Base-by-base conservation (phyloP, 1,140 invertebrate genomes). In the Apolygus lucorum region DNA sequence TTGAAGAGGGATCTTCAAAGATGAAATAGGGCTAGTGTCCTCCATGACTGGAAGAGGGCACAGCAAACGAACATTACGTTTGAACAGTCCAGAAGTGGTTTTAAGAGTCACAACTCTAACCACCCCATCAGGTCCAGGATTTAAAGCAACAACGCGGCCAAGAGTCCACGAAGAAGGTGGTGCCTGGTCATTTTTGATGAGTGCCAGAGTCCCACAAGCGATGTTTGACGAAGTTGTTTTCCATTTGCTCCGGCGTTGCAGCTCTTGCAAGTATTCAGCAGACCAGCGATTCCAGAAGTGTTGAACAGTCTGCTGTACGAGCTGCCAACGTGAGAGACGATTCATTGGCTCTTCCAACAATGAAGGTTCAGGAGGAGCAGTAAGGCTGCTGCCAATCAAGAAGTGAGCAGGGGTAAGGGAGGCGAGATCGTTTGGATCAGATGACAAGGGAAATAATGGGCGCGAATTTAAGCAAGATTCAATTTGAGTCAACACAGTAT, bases 1-100 rank as follows among this genome's bases (percentile, higher is more conserved):
- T n/a, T n/a, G n/a, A n/a, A n/a, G n/a, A n/a, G n/a, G n/a, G n/a
- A n/a, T n/a, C n/a, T n/a, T n/a, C n/a, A n/a, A n/a, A n/a, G n/a
- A n/a, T n/a, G n/a, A n/a, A n/a, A n/a, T n/a, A n/a, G n/a, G n/a
- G n/a, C n/a, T n/a, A n/a, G n/a, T n/a, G n/a, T n/a, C n/a, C n/a
- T n/a, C n/a, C n/a, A n/a, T n/a, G n/a, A n/a, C n/a, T n/a, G n/a
- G n/a, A n/a, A n/a, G n/a, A n/a, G n/a, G n/a, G n/a, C n/a, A n/a
- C n/a, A n/a, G n/a, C n/a, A n/a, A n/a, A n/a, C n/a, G n/a, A n/a
- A n/a, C n/a, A n/a, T n/a, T n/a, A n/a, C n/a, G 24, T 28, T 28
- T 78, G 75, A 68, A 82, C 74, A 71, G 76, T 78, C 11, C 67
- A 63, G 63, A 81, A 76, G 63, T 79, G 72, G 28, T 81, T 78